Conservation (phyloP, 2,113 vertebrate species). For the Daubentonia madagascariensis region DNA sequence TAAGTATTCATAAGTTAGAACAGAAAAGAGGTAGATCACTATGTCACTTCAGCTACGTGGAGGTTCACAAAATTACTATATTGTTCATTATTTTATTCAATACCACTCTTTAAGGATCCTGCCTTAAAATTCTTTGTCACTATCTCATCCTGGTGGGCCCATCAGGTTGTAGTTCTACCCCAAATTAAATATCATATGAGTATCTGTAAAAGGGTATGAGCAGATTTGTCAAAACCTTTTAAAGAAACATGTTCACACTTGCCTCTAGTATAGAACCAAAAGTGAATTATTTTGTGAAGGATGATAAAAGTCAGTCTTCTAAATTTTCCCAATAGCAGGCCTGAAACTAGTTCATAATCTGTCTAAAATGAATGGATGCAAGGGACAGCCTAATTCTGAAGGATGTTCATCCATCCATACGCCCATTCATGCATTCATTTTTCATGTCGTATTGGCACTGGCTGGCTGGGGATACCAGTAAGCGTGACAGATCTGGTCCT, state of each 20-base stretch:
- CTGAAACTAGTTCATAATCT: neutral
- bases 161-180: neutral
- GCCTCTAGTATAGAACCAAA: neutral
- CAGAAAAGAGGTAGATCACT: neutral
- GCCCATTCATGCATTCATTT: neutral
- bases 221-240: neutral
- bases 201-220: neutral
- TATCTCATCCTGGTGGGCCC: neutral
- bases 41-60: neutral
- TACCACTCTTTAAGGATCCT: neutral
- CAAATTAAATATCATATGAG: neutral
- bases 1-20: neutral
- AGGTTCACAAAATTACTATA: neutral
- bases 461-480: neutral
- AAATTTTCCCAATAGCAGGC: neutral
- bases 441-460: neutral
- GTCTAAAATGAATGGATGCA: neutral
- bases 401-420: neutral
- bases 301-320: neutral
- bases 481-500: neutral
- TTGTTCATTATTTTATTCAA: neutral
- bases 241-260: neutral
- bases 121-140: neutral
- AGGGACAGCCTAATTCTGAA: neutral
- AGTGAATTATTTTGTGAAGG: neutral